phyloP scores from a whole-genome alignment of 2,888 invertebrate species.

The Plagodis pulveraria region DNA sequence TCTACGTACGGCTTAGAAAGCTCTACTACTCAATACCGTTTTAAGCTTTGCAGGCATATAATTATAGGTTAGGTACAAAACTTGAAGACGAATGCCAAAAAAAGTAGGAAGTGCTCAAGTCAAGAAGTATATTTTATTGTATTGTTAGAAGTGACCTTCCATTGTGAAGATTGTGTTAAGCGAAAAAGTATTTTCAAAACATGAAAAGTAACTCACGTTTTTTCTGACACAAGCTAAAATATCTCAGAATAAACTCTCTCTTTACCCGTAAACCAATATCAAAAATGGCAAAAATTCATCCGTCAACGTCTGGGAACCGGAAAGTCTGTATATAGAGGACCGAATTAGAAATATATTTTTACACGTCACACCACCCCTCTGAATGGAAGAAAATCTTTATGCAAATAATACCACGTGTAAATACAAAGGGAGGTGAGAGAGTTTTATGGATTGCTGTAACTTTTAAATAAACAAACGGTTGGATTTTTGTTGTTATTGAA shows the following conservation, averaged over 20 bases:
- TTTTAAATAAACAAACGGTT: conserved; percentile 15
- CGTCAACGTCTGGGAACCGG: conserved; percentile 76
- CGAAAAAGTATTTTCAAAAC: too few species aligned
- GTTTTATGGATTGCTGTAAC: conserved; percentile 39
- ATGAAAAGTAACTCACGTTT: background rate
- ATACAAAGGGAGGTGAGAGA: conserved; percentile 71
- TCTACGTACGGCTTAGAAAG: background rate
- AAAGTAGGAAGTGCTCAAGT: too few species aligned
- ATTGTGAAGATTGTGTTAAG: too few species aligned
- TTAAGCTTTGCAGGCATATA: background rate
- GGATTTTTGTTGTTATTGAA: too few species aligned
- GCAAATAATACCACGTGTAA: conserved; percentile 83
- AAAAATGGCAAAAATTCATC: conserved; percentile 71
- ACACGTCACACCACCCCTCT: conserved; percentile 68
- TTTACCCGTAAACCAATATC: conserved; percentile 54
- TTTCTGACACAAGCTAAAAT: conserved; percentile 10
- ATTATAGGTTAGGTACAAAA: background rate
- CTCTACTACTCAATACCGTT: background rate
- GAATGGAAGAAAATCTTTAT: conserved; percentile 75
- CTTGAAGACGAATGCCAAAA: too few species aligned
- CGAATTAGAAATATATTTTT: conserved; percentile 84
- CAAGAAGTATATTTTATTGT: too few species aligned
- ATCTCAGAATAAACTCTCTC: conserved; percentile 46
- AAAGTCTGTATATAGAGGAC: conserved; percentile 71
- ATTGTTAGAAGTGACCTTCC: too few species aligned